Evolutionary conservation across 2,113 vertebrate species (phyloP).

Genomic region (Perca schrenkii): DNA sequence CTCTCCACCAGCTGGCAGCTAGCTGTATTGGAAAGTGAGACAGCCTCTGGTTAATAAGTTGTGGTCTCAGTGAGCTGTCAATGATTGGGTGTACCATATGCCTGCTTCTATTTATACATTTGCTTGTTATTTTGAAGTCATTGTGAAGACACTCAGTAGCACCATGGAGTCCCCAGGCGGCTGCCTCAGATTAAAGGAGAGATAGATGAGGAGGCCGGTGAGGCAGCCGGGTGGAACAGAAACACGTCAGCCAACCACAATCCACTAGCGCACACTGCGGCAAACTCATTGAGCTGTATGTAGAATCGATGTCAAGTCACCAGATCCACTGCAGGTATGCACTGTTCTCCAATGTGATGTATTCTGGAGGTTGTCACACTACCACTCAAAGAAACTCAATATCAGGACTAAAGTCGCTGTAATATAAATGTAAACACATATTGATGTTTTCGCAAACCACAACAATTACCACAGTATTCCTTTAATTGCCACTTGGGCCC

Average conservation of each 20-base stretch:
- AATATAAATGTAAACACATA: not conserved
- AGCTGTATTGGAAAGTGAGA: conserved; percentile 25
- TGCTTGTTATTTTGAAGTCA: conserved; percentile 69
- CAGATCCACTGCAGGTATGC: conserved; percentile 29
- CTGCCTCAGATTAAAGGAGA: conserved; percentile 63
- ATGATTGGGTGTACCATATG: conserved; percentile 58
- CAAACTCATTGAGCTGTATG: conserved; percentile 57
- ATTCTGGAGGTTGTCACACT: not conserved
- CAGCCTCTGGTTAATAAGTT: conserved; percentile 48
- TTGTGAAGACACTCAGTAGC: conserved; percentile 54
- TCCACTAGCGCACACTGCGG: conserved; percentile 37
- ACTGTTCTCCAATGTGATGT: not conserved
- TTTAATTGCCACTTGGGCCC: not conserved
- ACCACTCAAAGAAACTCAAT: not conserved
- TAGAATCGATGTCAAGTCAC: conserved; percentile 54
- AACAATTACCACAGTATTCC: not conserved
- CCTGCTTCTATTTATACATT: conserved; percentile 69
- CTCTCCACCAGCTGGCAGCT: not conserved
- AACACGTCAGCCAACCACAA: conserved; percentile 21
- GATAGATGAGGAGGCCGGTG: conserved; percentile 58
- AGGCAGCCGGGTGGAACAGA: conserved; percentile 43
- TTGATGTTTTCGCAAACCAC: conserved; percentile 13
- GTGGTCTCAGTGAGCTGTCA: conserved; percentile 55
- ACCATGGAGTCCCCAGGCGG: conserved; percentile 50
- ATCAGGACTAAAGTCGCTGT: not conserved